Evolutionary conservation across 2,113 vertebrate genomes (phyloP).

Genomic region (Blennius ocellaris): DNA sequence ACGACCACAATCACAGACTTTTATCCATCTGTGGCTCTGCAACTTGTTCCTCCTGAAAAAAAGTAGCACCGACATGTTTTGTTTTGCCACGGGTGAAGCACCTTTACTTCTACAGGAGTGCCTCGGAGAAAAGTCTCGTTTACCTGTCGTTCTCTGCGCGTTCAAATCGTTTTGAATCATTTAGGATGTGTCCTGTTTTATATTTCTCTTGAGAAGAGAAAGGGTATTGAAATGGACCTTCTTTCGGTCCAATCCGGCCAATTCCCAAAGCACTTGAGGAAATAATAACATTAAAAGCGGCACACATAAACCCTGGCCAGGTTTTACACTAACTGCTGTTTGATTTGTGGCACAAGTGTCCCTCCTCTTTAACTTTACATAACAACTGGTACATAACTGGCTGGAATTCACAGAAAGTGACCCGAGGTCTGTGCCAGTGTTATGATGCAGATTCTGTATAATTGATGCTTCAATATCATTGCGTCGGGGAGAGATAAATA

Average conservation of each 20-base stretch:
- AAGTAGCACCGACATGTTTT: slow-evolving; percentile 32
- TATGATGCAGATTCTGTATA: neutral
- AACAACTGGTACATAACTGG: neutral
- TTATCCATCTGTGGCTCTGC: slow-evolving; percentile 1
- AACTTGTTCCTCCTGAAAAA: slow-evolving; percentile 12
- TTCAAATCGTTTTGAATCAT: slow-evolving; percentile 19
- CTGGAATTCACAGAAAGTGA: neutral
- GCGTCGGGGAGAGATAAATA: too few species aligned
- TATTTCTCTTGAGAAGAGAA: slow-evolving; percentile 15
- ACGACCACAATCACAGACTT: slow-evolving; percentile 8
- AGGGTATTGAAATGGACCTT: slow-evolving; percentile 2
- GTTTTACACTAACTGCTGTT: neutral
- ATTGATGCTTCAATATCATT: too few species aligned
- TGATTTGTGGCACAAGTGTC: neutral
- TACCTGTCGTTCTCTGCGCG: slow-evolving; percentile 39
- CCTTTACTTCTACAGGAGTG: slow-evolving; percentile 69
- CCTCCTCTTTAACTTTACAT: neutral
- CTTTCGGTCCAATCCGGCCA: neutral
- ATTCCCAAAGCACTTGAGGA: neutral
- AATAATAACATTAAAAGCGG: neutral
- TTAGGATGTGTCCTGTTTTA: neutral
- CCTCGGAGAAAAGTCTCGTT: slow-evolving; percentile 44
- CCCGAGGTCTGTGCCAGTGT: neutral
- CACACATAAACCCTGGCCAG: neutral
- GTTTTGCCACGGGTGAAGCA: slow-evolving; percentile 36